phyloP scores from a whole-genome alignment of 2,888 invertebrate genomes.

The Ornithoptera priamus region DNA sequence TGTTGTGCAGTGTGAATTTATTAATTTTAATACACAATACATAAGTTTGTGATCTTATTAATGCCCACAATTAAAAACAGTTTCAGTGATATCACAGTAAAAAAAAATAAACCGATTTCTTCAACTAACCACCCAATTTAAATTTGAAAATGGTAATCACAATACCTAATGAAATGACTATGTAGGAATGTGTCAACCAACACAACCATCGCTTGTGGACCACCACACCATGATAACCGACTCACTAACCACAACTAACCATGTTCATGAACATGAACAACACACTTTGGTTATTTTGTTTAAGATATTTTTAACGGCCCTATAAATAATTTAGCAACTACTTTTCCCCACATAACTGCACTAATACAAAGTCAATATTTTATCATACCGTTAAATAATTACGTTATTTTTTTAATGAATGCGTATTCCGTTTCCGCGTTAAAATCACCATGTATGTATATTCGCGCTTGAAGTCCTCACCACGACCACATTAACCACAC shows the following conservation, averaged over 20 bases:
- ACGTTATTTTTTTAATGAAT: not conserved
- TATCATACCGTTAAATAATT: not conserved
- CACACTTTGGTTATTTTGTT: slow-evolving; percentile 1
- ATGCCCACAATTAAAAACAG: too few relatives aligned
- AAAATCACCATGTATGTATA: not conserved
- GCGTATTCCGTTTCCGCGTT: not conserved
- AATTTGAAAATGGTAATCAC: too few relatives aligned
- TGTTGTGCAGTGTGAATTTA: too few relatives aligned
- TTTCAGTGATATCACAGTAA: too few relatives aligned
- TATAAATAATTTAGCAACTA: slow-evolving; percentile 1
- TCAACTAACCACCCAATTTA: too few relatives aligned
- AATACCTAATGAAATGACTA: too few relatives aligned
- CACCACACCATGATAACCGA: not conserved
- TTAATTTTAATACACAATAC: too few relatives aligned
- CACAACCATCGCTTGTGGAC: not conserved
- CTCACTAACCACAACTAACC: slow-evolving; percentile 1
- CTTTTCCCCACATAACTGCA: slow-evolving; percentile 2
- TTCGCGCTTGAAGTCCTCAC: slow-evolving; percentile 1
- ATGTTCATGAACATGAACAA: not conserved
- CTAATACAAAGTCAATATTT: slow-evolving; percentile 1
- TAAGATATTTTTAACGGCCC: not conserved
- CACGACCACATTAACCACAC: not conserved
- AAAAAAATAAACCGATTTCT: too few relatives aligned
- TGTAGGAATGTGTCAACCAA: not conserved
- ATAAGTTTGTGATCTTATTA: too few relatives aligned